Evolutionary conservation across 1,140 invertebrate species (phyloP).

Genomic region (Ooceraea biroi): DNA sequence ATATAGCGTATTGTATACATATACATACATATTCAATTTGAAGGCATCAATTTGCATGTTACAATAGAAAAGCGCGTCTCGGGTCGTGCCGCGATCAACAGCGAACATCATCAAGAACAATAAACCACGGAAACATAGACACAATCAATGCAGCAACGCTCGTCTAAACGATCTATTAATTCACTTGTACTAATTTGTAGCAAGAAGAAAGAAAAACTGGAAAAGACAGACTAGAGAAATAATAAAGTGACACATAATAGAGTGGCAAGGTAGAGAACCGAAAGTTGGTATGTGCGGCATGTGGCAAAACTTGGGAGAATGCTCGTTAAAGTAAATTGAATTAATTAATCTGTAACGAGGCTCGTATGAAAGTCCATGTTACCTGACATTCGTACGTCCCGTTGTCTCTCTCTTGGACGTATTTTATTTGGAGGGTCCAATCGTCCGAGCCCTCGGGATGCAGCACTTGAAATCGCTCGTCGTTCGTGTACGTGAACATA

Average conservation of each 20-base stretch:
- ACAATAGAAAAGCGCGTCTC: not conserved
- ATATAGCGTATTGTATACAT: not conserved
- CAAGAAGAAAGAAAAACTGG: not conserved
- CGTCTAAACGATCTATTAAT: not conserved
- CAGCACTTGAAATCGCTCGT: constrained; percentile 94
- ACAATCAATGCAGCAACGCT: not conserved
- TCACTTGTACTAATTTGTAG: not conserved
- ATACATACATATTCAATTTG: constrained; percentile 3
- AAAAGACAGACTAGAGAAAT: not conserved
- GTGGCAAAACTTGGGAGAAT: not conserved
- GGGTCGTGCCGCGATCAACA: not conserved
- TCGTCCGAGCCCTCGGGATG: constrained; percentile 92
- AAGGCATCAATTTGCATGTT: constrained; percentile 23
- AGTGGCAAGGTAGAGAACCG: not conserved
- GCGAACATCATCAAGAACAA: not conserved
- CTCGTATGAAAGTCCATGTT: constrained; percentile 78
- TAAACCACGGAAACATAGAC: not conserved
- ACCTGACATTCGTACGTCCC: constrained; percentile 98
- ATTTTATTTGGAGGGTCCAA: constrained; percentile 97
- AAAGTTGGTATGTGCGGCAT: not conserved
- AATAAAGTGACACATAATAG: not conserved
- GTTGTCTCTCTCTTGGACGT: constrained; percentile 95
- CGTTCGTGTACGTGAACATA: constrained; percentile 95
- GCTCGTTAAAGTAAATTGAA: constrained; percentile 9
- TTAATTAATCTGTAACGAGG: constrained; percentile 23